Percentiles rank a stretch among this genome's conserved stretches.
Conservation (phyloP, 2,113 vertebrate genomes). For the Oryctolagus cuniculus region mOryCun1.1 NC_091440.1:58719501-58720000, state of each 20-base stretch:
- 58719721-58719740: neutral
- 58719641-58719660: neutral
- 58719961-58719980: constrained; percentile 66
- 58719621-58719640: neutral
- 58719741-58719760: constrained; percentile 36
- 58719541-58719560: constrained; percentile 15
- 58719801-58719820: constrained; percentile 69
- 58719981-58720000: constrained; percentile 68
- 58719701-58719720: neutral
- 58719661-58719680: neutral
- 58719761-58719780: constrained; percentile 4
- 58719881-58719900: constrained; percentile 40
- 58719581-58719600: neutral
- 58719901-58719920: constrained; percentile 71
- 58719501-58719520: constrained; percentile 48
- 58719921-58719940: constrained; percentile 65
- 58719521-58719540: constrained; percentile 16
- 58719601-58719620: neutral
- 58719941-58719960: constrained; percentile 35
- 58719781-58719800: neutral
- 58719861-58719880: constrained; percentile 58
- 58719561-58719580: neutral
- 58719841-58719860: constrained; percentile 72
- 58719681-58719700: neutral
- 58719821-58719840: constrained; percentile 51